These are phyloP conservation scores for Manis crassicaudata DNA, from an alignment of 2,797 vertebrate species.

Conservation along the genomic window DNA sequence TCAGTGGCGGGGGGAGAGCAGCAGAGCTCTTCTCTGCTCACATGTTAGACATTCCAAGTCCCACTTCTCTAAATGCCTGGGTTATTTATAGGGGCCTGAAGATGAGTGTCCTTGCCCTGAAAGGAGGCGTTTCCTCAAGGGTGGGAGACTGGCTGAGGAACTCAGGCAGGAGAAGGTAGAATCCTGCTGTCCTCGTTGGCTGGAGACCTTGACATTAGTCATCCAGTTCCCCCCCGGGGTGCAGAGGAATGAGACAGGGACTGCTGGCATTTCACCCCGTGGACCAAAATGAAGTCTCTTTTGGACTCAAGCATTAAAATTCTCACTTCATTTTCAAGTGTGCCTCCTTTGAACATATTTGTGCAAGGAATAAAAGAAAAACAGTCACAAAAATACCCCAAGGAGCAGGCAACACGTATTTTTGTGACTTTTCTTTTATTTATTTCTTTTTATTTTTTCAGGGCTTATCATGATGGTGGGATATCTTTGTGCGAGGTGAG, in stretches of 20 bases:
- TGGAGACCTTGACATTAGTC: neutral
- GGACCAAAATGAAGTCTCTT: neutral
- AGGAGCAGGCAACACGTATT: neutral
- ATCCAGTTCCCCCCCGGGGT: neutral
- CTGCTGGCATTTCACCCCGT: neutral
- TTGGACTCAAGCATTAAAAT: neutral
- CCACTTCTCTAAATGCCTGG: neutral
- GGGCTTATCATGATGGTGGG: neutral
- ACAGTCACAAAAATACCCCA: fast-evolving
- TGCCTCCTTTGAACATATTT: neutral
- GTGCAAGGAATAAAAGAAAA: neutral
- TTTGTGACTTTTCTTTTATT: neutral
- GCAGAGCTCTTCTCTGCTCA: neutral
- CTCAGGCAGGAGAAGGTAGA: neutral
- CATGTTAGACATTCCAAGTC: neutral
- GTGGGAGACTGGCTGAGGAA: neutral
- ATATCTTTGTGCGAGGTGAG: neutral
- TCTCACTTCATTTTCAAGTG: neutral
- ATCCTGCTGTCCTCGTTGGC: neutral
- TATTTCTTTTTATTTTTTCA: neutral
- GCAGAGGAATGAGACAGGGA: neutral
- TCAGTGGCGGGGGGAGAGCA: neutral
- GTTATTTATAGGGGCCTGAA: slow-evolving; percentile 48
- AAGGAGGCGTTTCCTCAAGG: neutral
- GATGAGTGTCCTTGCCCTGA: slow-evolving; percentile 12